Evolutionary conservation across 2,888 invertebrate species (phyloP), one percentile per base, ranked within the genome.

Genomic region (Leucophenga maculata): DNA sequence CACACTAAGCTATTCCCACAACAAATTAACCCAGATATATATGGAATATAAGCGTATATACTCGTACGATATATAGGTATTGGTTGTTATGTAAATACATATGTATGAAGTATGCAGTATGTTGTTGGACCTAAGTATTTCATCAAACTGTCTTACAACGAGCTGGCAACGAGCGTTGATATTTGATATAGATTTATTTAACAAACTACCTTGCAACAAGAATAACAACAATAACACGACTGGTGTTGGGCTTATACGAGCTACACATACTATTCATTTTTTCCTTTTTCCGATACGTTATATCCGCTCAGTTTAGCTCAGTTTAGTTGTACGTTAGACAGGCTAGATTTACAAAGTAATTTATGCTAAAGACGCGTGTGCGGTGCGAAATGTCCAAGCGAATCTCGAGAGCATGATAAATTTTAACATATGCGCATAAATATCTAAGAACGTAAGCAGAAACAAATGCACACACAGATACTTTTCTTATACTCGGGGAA

Each of bases 301-400:
- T 26, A 26, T 26, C 26, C 26, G 26, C 26, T 26, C 26, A 26
- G 26, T 26, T 26, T 26, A 16, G 9, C n/a, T 20, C 16, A 11
- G 39, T 60, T 60, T 8, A 13, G 39, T 18, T 62, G 18, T n/a
- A 46, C 46, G 44, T 20, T 62, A 44, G 20, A 26, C 26, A 26
- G 26, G 14, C 18, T 62, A 44, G 44, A 62, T 39, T 62, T 62
- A 44, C 60, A 16, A 20, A 62, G 60, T 75, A 82, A 82, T 80
- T 80, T 80, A 80, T 82, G 75, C 80, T 82, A 64, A 73, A 79
- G 78, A 70, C 75, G 78, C 79, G 80, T 81, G 80, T 74, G 50
- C 26, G 26, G 65, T 14, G 65, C 18, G 44, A 39, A 62, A 62
- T 62, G 60, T 62, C 44, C 60, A 44, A 44, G 60, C 60, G n/a